These are phyloP conservation scores for Amblyteles armatorius DNA, from an alignment of 2,888 invertebrate genomes.

Conservation along the genomic window DNA sequence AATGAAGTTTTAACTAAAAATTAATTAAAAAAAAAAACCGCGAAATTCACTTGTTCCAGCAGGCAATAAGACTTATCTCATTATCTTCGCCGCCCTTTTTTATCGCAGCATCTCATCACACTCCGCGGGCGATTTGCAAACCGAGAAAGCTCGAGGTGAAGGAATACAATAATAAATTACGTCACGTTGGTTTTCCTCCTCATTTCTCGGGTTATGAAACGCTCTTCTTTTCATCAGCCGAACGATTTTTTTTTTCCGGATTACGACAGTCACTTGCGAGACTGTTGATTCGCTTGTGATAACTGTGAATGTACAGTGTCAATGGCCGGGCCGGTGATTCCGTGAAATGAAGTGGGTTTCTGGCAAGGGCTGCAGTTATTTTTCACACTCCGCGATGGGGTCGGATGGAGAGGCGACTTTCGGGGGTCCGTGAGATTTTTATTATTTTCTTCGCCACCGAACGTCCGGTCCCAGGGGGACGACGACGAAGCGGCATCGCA, in stretches of 20 bases:
- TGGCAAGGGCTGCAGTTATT: neutral
- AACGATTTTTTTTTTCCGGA: neutral
- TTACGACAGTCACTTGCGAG: neutral
- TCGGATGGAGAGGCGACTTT: slow-evolving; percentile 11
- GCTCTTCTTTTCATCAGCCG: neutral
- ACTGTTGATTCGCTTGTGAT: neutral
- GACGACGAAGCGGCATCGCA: slow-evolving; percentile 23
- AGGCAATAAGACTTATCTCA: neutral
- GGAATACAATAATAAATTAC: slow-evolving; percentile 23
- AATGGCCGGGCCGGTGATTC: neutral
- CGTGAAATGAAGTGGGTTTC: neutral
- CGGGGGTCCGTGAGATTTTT: slow-evolving; percentile 26
- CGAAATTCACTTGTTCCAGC: neutral
- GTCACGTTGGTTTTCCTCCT: slow-evolving; percentile 44
- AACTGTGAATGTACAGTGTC: slow-evolving; percentile 31
- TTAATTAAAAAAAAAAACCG: neutral
- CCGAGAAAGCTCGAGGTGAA: slow-evolving; percentile 34
- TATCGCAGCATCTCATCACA: slow-evolving; percentile 33
- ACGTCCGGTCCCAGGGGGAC: neutral
- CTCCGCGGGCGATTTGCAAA: slow-evolving; percentile 27
- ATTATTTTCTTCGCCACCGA: neutral
- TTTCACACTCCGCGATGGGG: slow-evolving; percentile 6
- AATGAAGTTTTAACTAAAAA: slow-evolving; percentile 1
- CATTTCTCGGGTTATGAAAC: neutral
- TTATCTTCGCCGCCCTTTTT: slow-evolving; percentile 20